These are phyloP conservation scores for Phenganax subtilis DNA, from an alignment of 92 coral and sea anemone species.

Conservation along the genomic window DNA sequence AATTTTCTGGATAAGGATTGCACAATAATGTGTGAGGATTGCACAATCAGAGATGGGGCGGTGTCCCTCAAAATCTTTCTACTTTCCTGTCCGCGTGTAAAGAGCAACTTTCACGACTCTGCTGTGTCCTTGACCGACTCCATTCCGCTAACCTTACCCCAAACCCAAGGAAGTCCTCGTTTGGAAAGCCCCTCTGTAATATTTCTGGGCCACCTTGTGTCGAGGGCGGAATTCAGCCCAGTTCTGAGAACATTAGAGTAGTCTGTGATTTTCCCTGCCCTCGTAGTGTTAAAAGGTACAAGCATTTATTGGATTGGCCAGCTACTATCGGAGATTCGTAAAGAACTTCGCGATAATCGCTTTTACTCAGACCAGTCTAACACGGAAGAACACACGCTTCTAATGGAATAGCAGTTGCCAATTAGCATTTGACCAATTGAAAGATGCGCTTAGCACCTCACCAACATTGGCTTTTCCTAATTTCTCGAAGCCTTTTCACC, in stretches of 20 bases:
- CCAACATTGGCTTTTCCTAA: constrained; percentile 55
- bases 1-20: too few relatives aligned
- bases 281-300: constrained; percentile 39
- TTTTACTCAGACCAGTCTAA: constrained; percentile 36
- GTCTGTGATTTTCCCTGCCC: constrained; percentile 55
- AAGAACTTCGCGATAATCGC: constrained; percentile 49
- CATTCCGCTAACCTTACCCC: constrained; percentile 51
- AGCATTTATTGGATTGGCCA: constrained; percentile 52
- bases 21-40: too few relatives aligned
- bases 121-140: constrained; percentile 45
- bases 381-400: constrained; percentile 33
- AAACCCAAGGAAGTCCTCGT: constrained; percentile 52
- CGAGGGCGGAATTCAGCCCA: constrained; percentile 45
- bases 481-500: constrained; percentile 36
- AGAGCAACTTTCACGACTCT: constrained; percentile 42
- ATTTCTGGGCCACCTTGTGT: constrained; percentile 43
- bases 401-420: constrained; percentile 42
- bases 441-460: constrained; percentile 37
- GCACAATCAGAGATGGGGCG: too few relatives aligned
- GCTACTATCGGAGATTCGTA: constrained; percentile 59
- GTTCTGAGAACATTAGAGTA: constrained; percentile 44
- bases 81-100: constrained; percentile 22
- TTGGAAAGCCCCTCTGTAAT: constrained; percentile 41
- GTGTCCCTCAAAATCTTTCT: too few relatives aligned
- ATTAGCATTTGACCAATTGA: constrained; percentile 37